Base-by-base conservation (phyloP, 2,113 vertebrate species). In the Mesembrinibis cayennensis region DNA sequence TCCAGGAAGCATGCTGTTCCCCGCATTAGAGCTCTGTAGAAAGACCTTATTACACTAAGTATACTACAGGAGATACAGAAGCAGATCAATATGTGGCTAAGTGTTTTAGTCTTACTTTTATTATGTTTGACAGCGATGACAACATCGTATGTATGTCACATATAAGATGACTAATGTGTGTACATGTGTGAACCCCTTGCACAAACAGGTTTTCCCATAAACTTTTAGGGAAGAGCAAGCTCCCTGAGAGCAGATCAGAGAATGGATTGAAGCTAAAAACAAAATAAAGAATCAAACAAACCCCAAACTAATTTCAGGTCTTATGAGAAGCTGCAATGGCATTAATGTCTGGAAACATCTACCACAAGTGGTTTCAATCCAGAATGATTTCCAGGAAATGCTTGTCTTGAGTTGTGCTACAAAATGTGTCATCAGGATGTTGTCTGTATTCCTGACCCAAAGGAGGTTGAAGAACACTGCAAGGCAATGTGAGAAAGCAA, bases 71-170 rank as follows among this genome's bases (percentile, higher is more conserved):
- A 97, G 97, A 82, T 67, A 82, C 55, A 87, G 96, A 95, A 93
- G 86, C 90, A 85, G 96, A 97, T 97, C 97, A 94, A 94, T 95
- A 94, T 65, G 76, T 93, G 87, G 92, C 50, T 87, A 96, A 97
- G 95, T 96, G 97, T 97, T 97, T 97, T 82, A 97, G 89, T 87
- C 55, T 91, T 38, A 78, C 82, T 97, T 97, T 97, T 86, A 96
- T 98, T 95, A 62, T 38, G 81, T 94, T 94, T 96, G 96, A 97
- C 97, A 97, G 97, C 0, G 87, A 93, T 92, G 97, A 97, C 97
- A 97, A 91, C 58, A 10, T 59, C 34, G 36, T 90, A 62, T 59
- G 82, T 90, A 72, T 95, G 91, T 80, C 94, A 77, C 53, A 83
- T 61, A 52, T 53, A 90, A 90, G 88, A 96, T 96, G 97, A 97